phyloP scores from a whole-genome alignment of 92 coral and sea anemone species.

The Phymanthus crucifer region DNA sequence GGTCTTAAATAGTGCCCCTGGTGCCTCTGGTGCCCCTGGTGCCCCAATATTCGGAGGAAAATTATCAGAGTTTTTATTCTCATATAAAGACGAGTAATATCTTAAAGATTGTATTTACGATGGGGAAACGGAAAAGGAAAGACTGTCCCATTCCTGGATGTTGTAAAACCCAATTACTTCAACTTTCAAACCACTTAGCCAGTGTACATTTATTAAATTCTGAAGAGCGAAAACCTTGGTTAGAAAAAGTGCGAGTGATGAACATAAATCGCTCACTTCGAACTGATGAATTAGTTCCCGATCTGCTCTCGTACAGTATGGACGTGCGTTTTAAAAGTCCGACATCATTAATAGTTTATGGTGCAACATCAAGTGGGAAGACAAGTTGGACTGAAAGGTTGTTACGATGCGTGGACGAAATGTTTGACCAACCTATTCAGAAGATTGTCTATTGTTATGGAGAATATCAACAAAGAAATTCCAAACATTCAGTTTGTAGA shows the following conservation, averaged over 20 bases:
- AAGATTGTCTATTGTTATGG: slow-evolving; percentile 14
- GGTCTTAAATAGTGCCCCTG: no score
- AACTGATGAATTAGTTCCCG: not conserved
- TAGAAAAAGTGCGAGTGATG: not conserved
- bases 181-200: no score
- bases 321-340: no score
- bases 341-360: not conserved
- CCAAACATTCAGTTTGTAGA: not conserved
- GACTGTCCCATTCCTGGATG: no score
- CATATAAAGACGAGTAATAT: no score
- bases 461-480: slow-evolving; percentile 3
- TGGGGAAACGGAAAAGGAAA: no score
- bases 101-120: no score
- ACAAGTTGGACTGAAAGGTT: not conserved
- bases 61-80: no score
- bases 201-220: not conserved
- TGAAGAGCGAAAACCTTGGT: slow-evolving; percentile 8
- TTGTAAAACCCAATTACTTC: no score
- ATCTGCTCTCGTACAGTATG: no score
- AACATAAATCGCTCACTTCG: not conserved
- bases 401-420: slow-evolving; percentile 1
- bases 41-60: no score
- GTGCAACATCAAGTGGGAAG: slow-evolving; percentile 10
- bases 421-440: slow-evolving; percentile 5
- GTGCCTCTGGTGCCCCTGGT: no score